phyloP scores from a whole-genome alignment of 2,797 vertebrate species.

The Enteromius fasciolatus region DNA sequence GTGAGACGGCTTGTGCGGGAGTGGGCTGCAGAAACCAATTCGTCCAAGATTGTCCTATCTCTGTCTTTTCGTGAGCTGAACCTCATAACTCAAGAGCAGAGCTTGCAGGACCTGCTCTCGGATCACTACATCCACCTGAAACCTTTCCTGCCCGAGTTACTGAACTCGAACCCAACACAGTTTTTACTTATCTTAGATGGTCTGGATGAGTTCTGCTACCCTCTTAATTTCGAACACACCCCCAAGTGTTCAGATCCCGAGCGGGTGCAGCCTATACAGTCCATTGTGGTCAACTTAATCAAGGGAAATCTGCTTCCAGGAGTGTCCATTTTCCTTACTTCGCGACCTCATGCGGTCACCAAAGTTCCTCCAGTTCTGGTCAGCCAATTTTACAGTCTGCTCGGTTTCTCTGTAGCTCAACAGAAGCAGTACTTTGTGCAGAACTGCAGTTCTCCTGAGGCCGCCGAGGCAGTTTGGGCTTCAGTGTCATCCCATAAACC shows the following conservation, averaged over 20 bases:
- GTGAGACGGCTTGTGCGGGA: slow-evolving; percentile 57
- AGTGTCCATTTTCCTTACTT: slow-evolving; percentile 61
- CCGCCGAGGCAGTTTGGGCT: slow-evolving; percentile 49
- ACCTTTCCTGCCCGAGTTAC: slow-evolving; percentile 52
- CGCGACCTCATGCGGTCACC: slow-evolving; percentile 61
- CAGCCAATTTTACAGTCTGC: slow-evolving; percentile 57
- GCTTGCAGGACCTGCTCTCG: slow-evolving; percentile 55
- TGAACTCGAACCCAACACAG: slow-evolving; percentile 50
- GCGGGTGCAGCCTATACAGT: slow-evolving; percentile 50
- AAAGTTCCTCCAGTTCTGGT: slow-evolving; percentile 62
- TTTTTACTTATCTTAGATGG: slow-evolving; percentile 64
- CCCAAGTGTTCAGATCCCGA: slow-evolving; percentile 66
- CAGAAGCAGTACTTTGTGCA: slow-evolving; percentile 62
- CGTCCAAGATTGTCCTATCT: slow-evolving; percentile 59
- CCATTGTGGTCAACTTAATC: slow-evolving; percentile 64
- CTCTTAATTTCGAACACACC: slow-evolving; percentile 62
- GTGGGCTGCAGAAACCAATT: slow-evolving; percentile 54
- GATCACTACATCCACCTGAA: slow-evolving; percentile 65
- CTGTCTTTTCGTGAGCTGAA: slow-evolving; percentile 65
- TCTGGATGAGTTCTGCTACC: slow-evolving; percentile 64
- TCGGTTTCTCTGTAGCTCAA: slow-evolving; percentile 63
- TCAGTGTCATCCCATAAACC: slow-evolving; percentile 62
- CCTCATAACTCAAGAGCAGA: slow-evolving; percentile 59
- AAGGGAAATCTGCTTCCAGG: slow-evolving; percentile 64
- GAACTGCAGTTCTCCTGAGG: slow-evolving; percentile 49